Evolutionary conservation across 2,888 invertebrate species (phyloP), one percentile per base, ranked within the genome.

Genomic region (Podotricha telesiphe): DNA sequence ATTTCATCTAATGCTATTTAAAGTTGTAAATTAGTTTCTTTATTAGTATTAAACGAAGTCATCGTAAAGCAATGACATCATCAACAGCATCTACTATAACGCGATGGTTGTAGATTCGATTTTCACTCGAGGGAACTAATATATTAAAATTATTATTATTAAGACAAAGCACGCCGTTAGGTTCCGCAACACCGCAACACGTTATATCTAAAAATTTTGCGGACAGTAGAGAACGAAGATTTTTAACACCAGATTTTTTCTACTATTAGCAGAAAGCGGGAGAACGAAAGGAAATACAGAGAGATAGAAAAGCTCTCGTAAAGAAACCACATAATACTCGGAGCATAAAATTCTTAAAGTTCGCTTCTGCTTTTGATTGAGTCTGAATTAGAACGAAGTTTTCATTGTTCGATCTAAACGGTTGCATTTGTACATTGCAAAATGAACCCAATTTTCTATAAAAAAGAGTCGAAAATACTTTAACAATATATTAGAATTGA

Each of bases 351-450:
- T 13, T 17, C 53, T 61, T 65, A 55, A 37, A 53, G 19, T 47
- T 61, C 55, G 65, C 69, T 45, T 61, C 65, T 59, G 61, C 59
- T 65, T 69, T 65, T 69, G 53, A 65, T 51, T 69, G 42, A 53
- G 51, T 47, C 65, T 65, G 59, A 69, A 67, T 59, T 67, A 67
- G 67, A 65, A 65, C 51, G 65, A 28, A 20, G 47, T 50, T 59
- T 69, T 65, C 69, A 65, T 69, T 65, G 69, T 69, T 51, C 28
- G 64, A 55, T 55, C 65, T 55, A 45, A 59, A 64, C 58, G 64
- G 51, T 59, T 65, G 42, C 48, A 40, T 50, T 50, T 34, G 11
- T 58, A 20, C 68, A 51, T 45, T 45, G 45, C 20, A 59, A 65
- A 68, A 45, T 58, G 53, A 61, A 65, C 65, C 22, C 10, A 53